Percentiles rank a stretch among this genome's conserved stretches.
Conservation (phyloP, 2,888 invertebrate species). For the Brachyopa scutellaris region DNA sequence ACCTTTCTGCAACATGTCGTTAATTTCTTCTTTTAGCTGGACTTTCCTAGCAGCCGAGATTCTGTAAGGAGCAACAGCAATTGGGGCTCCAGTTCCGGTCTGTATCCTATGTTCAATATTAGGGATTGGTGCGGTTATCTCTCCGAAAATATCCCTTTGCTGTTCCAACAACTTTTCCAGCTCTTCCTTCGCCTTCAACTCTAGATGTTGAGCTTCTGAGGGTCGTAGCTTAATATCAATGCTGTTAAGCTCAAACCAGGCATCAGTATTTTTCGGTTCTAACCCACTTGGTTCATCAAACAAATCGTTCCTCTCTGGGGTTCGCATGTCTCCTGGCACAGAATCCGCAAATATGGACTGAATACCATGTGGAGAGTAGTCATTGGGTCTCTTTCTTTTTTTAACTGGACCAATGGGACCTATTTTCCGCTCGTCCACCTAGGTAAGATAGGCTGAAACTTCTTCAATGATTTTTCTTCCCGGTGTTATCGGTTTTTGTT, state of each 20-base stretch:
- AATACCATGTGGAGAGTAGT: conserved; percentile 13
- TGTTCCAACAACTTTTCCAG: neutral
- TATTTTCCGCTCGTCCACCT: conserved; percentile 1
- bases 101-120: neutral
- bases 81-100: too few species aligned
- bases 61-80: too few species aligned
- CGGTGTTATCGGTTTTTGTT: neutral
- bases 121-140: neutral
- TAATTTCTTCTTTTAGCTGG: too few species aligned
- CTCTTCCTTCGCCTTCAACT: neutral
- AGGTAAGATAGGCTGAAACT: conserved; percentile 3
- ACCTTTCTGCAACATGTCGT: too few species aligned
- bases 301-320: conserved; percentile 51
- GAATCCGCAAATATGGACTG: conserved; percentile 13
- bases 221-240: conserved; percentile 26
- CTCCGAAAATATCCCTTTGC: too few species aligned
- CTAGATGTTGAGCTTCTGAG: neutral
- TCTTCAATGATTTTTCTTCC: neutral
- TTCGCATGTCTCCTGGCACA: conserved; percentile 9
- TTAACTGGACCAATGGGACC: neutral
- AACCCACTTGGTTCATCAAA: neutral
- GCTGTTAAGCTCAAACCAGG: conserved; percentile 2
- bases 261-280: neutral
- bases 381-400: conserved; percentile 19
- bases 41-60: too few species aligned